These are phyloP conservation scores for Bufo gargarizans DNA, from an alignment of 2,113 vertebrate genomes.

Conservation along the genomic window DNA sequence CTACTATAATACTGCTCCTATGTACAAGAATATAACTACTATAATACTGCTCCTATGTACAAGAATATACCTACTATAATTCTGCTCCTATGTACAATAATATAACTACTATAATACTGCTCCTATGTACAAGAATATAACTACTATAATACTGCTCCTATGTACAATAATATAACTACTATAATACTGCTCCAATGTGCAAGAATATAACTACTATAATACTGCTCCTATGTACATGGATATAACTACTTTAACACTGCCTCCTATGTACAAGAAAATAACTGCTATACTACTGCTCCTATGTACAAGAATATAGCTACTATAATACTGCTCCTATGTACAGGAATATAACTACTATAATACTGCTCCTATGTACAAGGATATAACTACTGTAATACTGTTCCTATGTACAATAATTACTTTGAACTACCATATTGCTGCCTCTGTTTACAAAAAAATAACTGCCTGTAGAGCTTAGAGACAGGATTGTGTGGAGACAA, in stretches of 20 bases:
- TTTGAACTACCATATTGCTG: too few relatives aligned
- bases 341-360: slow-evolving; percentile 2
- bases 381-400: slow-evolving; percentile 1
- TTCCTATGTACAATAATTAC: neutral
- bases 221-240: neutral
- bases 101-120: slow-evolving; percentile 15
- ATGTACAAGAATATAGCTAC: neutral
- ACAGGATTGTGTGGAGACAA: too few relatives aligned
- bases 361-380: neutral
- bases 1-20: neutral
- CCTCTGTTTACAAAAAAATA: too few relatives aligned
- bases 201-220: slow-evolving; percentile 15
- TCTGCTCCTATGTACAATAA: neutral
- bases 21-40: slow-evolving; percentile 1
- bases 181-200: neutral
- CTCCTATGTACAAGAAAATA: slow-evolving; percentile 1
- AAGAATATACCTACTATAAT: slow-evolving; percentile 4
- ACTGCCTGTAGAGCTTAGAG: too few relatives aligned
- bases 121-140: neutral
- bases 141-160: slow-evolving; percentile 15
- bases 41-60: neutral
- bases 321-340: neutral
- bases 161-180: slow-evolving; percentile 16
- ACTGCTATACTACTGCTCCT: neutral
- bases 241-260: slow-evolving; percentile 4